Evolutionary conservation across 2,113 vertebrate species (phyloP), one percentile per base, ranked within the genome.

Genomic region (Syngnathoides biaculeatus): DNA sequence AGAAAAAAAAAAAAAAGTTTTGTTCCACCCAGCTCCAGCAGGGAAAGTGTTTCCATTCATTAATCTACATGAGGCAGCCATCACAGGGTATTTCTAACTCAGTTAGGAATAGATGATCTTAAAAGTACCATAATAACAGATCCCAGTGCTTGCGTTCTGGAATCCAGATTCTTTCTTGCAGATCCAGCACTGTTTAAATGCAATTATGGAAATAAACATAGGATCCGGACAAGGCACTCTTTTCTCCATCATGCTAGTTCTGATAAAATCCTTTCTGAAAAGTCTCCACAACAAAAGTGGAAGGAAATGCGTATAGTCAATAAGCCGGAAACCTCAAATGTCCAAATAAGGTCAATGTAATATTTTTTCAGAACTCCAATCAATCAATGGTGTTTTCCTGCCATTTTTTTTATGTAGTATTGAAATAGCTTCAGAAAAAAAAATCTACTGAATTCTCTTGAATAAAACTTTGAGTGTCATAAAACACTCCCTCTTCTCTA

Each of bases 41-140:
- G 71, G 73, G 64, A 67, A 84, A 69, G 45, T 76, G 73, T 88
- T 89, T 87, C 87, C 85, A 88, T 75, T 84, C 74, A 82, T 85
- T 87, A 82, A 79, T 71, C 79, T 80, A 86, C 80, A 59, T 38
- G 13, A 76, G 48, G 45, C 50, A 47, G 48, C 48, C 48, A 50
- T 50, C 10, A 11, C 20, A 22, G 48, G 48, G 8, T 50, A 50
- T 75, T 76, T 68, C 58, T 52, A 63, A 73, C n/a, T 24, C 63
- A 68, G 65, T 66, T 67, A 80, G 60, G 56, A 71, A 84, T 45
- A 74, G 67, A 78, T 43, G n/a, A 61, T 67, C 8, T 69, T 70
- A 40, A 60, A 78, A 77, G 53, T 57, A 64, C 68, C 64, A 69
- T 57, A 78, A 57, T 50, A 78, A 80, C 45, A 75, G 67, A 70